These are phyloP conservation scores for Drosophila algonquin DNA, from an alignment of 2,888 invertebrate genomes.

Conservation along the genomic window DNA sequence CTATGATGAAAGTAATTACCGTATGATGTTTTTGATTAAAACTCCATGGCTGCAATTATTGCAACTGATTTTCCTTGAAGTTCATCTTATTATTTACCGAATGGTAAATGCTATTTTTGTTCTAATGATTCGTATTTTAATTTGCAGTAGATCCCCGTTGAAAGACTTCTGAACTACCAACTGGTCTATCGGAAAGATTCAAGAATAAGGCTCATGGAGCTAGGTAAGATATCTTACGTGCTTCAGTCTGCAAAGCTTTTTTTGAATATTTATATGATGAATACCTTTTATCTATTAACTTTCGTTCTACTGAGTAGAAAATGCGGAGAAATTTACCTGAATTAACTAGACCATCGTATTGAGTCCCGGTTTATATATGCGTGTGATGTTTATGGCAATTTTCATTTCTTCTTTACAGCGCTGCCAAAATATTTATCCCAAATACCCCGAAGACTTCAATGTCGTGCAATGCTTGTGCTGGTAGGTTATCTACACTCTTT, in stretches of 20 bases:
- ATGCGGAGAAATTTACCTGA: conserved; percentile 68
- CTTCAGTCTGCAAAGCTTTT: not conserved
- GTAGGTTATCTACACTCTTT: conserved; percentile 15
- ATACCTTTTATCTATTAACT: conserved; percentile 65
- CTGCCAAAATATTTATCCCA: not conserved
- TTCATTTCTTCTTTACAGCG: conserved; percentile 21
- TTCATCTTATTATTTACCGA: fast-evolving
- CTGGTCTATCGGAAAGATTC: not conserved
- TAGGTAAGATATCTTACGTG: conserved; percentile 6
- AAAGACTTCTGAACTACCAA: not conserved
- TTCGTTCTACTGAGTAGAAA: conserved; percentile 74
- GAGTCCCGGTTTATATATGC: no score
- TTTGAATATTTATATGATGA: conserved; percentile 54
- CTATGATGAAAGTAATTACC: conserved; percentile 68
- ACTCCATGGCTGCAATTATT: conserved; percentile 67
- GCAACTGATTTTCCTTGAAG: conserved; percentile 53
- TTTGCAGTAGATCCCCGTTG: conserved; percentile 21
- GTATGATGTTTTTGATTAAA: conserved; percentile 66
- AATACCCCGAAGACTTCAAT: not conserved
- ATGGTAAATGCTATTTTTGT: no score
- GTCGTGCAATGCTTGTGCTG: not conserved
- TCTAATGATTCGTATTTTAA: conserved; percentile 14
- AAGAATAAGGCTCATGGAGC: not conserved
- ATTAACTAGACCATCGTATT: not conserved
- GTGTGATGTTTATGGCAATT: not conserved